Evolutionary conservation across 2,113 vertebrate genomes (phyloP).

Genomic region (Theristicus caerulescens): DNA sequence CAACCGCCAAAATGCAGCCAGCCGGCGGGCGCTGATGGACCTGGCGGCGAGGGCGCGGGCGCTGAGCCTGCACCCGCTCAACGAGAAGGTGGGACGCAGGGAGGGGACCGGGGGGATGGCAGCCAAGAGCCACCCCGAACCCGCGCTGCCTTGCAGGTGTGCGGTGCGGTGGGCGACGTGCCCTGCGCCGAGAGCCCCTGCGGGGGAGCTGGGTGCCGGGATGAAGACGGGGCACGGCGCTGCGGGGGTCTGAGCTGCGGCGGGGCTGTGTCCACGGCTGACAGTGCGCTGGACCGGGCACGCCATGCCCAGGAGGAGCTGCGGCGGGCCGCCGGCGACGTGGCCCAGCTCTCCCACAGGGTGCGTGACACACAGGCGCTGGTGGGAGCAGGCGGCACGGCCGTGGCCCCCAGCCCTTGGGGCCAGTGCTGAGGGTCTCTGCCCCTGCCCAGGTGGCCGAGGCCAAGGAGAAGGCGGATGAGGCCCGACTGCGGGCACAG

Average conservation of each 20-base stretch:
- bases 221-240: conserved; percentile 86
- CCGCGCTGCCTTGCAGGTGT: conserved; percentile 76
- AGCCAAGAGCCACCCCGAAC: neutral
- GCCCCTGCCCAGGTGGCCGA: conserved; percentile 80
- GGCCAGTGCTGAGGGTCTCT: neutral
- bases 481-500: conserved; percentile 85
- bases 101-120: accelerated
- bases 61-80: conserved; percentile 85
- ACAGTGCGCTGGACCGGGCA: conserved; percentile 85
- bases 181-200: conserved; percentile 90
- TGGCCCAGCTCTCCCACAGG: conserved; percentile 84
- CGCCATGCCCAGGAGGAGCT: conserved; percentile 83
- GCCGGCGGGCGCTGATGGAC: conserved; percentile 81
- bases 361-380: neutral
- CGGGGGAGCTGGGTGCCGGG: conserved; percentile 89
- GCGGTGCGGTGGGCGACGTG: conserved; percentile 79
- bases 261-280: conserved; percentile 83
- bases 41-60: conserved; percentile 68
- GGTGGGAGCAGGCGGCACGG: neutral
- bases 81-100: conserved; percentile 80
- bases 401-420: neutral
- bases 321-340: neutral
- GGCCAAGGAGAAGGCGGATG: conserved; percentile 86
- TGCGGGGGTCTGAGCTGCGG: conserved; percentile 92
- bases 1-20: conserved; percentile 86